These are phyloP conservation scores for Psilopogon haemacephalus DNA, from an alignment of 2,113 vertebrate genomes.

Conservation along the genomic window DNA sequence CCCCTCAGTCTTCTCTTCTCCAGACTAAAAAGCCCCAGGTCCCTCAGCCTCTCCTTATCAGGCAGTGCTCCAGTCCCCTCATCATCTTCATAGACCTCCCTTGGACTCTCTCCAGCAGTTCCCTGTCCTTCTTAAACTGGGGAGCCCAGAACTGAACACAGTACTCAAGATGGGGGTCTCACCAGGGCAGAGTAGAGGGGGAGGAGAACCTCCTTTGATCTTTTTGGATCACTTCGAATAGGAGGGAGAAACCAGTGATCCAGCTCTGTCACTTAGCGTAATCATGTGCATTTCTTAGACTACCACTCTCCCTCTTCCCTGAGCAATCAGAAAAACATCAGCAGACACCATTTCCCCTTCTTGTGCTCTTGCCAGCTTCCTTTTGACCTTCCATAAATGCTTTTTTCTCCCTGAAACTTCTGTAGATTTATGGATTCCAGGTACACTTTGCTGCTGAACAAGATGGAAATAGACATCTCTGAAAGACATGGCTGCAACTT, in stretches of 20 bases:
- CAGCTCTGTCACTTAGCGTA: not conserved
- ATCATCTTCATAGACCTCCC: too few species aligned
- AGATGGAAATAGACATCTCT: not conserved
- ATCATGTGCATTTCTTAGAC: not conserved
- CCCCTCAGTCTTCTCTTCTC: too few species aligned
- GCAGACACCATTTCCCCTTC: not conserved
- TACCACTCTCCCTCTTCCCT: not conserved
- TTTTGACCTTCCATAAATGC: not conserved
- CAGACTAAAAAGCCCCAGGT: too few species aligned
- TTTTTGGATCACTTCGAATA: not conserved
- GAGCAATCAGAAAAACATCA: not conserved
- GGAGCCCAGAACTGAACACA: too few species aligned
- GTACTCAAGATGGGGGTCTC: too few species aligned
- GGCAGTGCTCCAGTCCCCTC: too few species aligned
- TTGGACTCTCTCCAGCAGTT: too few species aligned
- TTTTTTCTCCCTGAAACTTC: not conserved
- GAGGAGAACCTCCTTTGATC: too few species aligned
- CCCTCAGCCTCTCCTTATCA: too few species aligned
- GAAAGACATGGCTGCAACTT: not conserved
- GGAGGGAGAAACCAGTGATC: not conserved
- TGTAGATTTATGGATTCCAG: not conserved
- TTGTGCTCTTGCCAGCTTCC: not conserved
- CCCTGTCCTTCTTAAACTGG: too few species aligned
- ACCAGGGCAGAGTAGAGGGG: too few species aligned
- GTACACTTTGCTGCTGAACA: not conserved